phyloP scores from a whole-genome alignment of 2,797 vertebrate species.

The Phalloptychus januarius region DNA sequence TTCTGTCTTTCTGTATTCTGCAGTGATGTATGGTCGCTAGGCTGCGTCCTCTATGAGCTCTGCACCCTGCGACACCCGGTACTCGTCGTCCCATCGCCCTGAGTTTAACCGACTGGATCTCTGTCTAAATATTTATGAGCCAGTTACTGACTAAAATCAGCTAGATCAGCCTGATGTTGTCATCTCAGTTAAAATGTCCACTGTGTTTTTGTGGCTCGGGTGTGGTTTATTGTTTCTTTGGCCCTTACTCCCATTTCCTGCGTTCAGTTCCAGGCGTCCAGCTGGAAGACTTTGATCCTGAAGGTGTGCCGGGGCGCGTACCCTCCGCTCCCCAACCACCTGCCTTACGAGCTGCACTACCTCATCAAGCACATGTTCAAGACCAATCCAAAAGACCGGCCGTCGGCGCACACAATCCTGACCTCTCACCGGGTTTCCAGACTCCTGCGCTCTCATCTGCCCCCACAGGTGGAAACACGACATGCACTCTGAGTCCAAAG shows the following conservation, averaged over 20 bases:
- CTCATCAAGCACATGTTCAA: constrained; percentile 94
- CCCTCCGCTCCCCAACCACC: constrained; percentile 84
- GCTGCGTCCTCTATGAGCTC: constrained; percentile 93
- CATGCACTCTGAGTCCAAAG: background rate
- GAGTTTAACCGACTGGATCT: constrained; percentile 14
- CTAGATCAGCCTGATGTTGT: constrained; percentile 12
- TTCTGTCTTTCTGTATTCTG: constrained; percentile 58
- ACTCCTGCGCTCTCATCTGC: constrained; percentile 75
- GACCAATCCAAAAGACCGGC: constrained; percentile 86
- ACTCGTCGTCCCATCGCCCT: constrained; percentile 21
- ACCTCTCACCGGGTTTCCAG: constrained; percentile 80
- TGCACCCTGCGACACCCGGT: constrained; percentile 92
- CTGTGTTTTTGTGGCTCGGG: constrained; percentile 33
- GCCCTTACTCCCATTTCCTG: constrained; percentile 26
- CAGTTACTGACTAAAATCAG: background rate
- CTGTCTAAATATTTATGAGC: constrained; percentile 22
- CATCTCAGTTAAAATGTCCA: constrained; percentile 26
- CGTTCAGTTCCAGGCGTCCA: constrained; percentile 90
- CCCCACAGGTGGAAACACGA: constrained; percentile 79
- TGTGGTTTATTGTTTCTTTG: constrained; percentile 25
- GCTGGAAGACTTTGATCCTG: constrained; percentile 93
- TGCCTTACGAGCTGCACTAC: constrained; percentile 88
- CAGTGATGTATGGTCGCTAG: constrained; percentile 96
- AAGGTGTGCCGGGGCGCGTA: constrained; percentile 92
- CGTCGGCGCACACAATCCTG: constrained; percentile 89